phyloP scores from a whole-genome alignment of 2,797 vertebrate genomes.

The Phaenicophaeus curvirostris region DNA sequence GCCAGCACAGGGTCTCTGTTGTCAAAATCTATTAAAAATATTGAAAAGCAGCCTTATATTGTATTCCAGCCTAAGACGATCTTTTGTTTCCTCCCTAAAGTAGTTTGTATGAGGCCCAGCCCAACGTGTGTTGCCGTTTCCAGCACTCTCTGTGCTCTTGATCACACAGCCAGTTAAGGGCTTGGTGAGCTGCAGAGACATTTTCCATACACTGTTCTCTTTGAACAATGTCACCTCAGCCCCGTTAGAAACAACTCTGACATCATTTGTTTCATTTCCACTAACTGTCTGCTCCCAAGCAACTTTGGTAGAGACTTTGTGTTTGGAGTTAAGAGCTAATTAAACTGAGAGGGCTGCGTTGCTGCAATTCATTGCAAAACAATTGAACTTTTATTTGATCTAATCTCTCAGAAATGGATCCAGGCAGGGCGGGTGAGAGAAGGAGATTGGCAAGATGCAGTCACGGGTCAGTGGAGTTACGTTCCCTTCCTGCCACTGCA shows the following conservation, averaged over 20 bases:
- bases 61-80: neutral
- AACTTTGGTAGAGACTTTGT: neutral
- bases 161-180: neutral
- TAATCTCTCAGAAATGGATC: neutral
- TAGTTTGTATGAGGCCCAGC: neutral
- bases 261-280: neutral
- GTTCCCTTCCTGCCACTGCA: accelerated
- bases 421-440: neutral
- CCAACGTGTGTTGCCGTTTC: neutral
- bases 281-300: neutral
- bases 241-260: neutral
- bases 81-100: neutral
- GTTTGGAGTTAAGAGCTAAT: conserved; percentile 26
- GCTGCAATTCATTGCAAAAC: neutral
- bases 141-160: neutral
- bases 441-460: neutral
- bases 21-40: neutral
- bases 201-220: neutral
- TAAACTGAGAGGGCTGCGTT: neutral
- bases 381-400: neutral
- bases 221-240: neutral
- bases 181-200: neutral
- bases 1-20: neutral
- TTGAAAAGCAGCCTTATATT: neutral
- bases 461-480: neutral